Percentiles rank a stretch among this genome's conserved stretches.
Conservation (phyloP, 2,113 vertebrate species). For the Columba livia region DNA sequence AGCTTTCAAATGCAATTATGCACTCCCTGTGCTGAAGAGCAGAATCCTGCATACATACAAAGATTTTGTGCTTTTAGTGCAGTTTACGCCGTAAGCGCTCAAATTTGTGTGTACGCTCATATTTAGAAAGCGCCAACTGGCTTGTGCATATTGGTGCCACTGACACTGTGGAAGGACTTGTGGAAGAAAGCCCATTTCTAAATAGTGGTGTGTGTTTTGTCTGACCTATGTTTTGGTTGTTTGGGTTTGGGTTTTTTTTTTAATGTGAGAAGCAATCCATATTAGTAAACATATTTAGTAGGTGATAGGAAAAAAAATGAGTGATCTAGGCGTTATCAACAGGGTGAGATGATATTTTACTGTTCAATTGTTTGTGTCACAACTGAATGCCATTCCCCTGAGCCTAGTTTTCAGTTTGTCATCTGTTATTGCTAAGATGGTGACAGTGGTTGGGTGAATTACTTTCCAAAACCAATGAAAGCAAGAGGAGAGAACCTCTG, state of each 20-base stretch:
- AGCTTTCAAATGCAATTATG: not conserved
- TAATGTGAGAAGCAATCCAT: not conserved
- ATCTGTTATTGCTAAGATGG: not conserved
- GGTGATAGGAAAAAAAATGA: rapidly evolving
- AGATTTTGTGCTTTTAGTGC: not conserved
- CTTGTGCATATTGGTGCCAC: not conserved
- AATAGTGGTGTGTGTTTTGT: not conserved
- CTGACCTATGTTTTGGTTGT: not conserved
- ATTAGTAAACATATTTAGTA: not conserved
- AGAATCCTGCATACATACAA: not conserved
- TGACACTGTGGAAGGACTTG: not conserved
- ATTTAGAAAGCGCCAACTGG: not conserved
- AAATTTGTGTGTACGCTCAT: not conserved
- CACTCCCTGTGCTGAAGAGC: not conserved
- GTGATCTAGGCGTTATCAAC: not conserved
- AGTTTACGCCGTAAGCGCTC: not conserved
- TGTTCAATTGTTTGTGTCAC: not conserved
- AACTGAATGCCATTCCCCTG: not conserved
- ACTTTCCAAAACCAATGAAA: not conserved
- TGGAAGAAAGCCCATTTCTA: not conserved
- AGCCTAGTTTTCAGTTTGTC: not conserved
- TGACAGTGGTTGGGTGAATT: not conserved
- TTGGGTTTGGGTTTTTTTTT: not conserved
- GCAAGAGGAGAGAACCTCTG: conserved; percentile 1
- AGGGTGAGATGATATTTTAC: not conserved